Conservation (phyloP, 2,888 invertebrate species). For the Pelosia muscerda region DNA sequence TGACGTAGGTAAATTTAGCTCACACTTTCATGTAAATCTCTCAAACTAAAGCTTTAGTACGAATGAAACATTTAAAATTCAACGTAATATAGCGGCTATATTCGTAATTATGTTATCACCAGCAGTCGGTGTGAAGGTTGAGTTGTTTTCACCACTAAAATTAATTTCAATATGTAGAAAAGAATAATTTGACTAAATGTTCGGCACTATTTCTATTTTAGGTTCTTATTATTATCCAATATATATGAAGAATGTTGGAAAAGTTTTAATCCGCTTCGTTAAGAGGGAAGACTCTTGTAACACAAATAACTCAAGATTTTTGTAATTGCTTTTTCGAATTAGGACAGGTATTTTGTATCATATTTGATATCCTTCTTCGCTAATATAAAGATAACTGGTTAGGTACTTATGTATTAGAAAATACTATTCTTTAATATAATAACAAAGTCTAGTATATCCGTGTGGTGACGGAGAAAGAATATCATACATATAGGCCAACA, state of each 20-base stretch:
- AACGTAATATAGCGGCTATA: slow-evolving; percentile 13
- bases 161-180: slow-evolving; percentile 1
- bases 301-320: not conserved
- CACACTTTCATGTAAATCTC: slow-evolving; percentile 11
- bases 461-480: no score
- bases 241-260: not conserved
- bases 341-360: no score
- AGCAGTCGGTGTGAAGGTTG: slow-evolving; percentile 18
- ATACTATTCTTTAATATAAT: slow-evolving; percentile 29
- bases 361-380: no score
- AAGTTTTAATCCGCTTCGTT: not conserved
- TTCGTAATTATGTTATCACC: slow-evolving; percentile 29
- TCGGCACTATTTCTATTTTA: not conserved
- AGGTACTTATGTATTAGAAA: slow-evolving; percentile 19
- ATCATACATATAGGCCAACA: no score
- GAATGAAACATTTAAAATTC: slow-evolving; percentile 15
- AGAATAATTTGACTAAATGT: not conserved
- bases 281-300: not conserved
- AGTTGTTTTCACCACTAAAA: slow-evolving; percentile 17
- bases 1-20: slow-evolving; percentile 25
- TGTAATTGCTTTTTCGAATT: no score
- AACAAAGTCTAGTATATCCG: no score
- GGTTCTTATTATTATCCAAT: not conserved
- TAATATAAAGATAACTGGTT: not conserved
- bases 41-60: slow-evolving; percentile 2